phyloP scores from a whole-genome alignment of 2,888 invertebrate species.

The Plebejus melissa region DNA sequence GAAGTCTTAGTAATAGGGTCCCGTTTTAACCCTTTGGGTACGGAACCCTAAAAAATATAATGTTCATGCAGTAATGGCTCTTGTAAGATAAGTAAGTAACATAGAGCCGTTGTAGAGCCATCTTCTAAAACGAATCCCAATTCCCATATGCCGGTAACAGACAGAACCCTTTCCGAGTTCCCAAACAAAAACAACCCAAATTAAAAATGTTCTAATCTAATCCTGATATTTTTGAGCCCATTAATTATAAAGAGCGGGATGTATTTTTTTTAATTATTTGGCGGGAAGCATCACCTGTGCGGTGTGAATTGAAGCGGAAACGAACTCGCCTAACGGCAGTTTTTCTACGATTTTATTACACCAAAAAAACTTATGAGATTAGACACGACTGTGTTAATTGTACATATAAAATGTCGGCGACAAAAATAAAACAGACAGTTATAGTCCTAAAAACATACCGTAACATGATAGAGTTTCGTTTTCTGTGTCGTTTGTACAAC shows the following conservation, averaged over 20 bases:
- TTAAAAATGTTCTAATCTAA: conserved; percentile 7
- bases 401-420: conserved; percentile 21
- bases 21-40: no score
- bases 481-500: background rate
- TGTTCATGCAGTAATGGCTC: no score
- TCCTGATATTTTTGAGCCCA: background rate
- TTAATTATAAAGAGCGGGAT: conserved; percentile 27
- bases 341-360: conserved; percentile 58
- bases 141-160: background rate
- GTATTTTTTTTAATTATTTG: conserved; percentile 69
- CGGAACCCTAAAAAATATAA: no score
- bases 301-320: conserved; percentile 72
- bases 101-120: background rate
- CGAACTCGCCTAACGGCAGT: conserved; percentile 70
- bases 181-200: background rate
- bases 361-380: conserved; percentile 69
- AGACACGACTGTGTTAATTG: conserved; percentile 48
- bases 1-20: no score
- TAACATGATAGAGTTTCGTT: conserved; percentile 1
- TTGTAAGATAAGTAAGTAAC: background rate
- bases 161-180: background rate
- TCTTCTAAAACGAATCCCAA: background rate
- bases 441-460: conserved; percentile 16
- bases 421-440: conserved; percentile 13
- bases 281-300: conserved; percentile 71